Evolutionary conservation across 1,140 invertebrate species (phyloP).

Genomic region (Piezodorus guildinii): DNA sequence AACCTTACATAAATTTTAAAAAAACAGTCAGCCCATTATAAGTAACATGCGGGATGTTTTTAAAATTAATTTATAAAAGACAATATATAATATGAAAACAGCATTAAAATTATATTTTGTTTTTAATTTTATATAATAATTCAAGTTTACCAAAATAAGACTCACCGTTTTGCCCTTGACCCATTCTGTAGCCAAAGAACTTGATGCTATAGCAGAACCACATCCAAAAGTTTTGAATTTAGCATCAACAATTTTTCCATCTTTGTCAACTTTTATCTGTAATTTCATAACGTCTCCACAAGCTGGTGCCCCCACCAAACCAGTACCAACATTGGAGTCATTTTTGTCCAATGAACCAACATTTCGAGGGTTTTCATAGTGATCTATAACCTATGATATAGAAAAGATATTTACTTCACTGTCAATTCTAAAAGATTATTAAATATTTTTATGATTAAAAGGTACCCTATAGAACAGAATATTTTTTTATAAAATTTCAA

Average conservation of each 20-base stretch:
- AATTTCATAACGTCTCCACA: conserved; percentile 99
- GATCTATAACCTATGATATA: conserved; percentile 79
- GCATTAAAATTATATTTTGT: too few relatives aligned
- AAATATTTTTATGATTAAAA: too few relatives aligned
- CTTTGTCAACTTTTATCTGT: conserved; percentile 83
- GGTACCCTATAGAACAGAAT: too few relatives aligned
- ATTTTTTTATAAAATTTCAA: too few relatives aligned
- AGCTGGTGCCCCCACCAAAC: conserved; percentile 94
- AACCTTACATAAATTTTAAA: background rate
- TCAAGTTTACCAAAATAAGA: background rate
- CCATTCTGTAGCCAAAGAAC: conserved; percentile 99
- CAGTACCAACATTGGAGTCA: conserved; percentile 88
- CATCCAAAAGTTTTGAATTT: conserved; percentile 99
- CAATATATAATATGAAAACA: too few relatives aligned
- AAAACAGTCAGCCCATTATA: background rate
- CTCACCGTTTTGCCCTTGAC: conserved; percentile 91
- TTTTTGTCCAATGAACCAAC: conserved; percentile 96
- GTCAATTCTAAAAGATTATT: too few relatives aligned
- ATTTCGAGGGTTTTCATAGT: conserved; percentile 99
- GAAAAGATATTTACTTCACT: background rate
- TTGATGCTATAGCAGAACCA: conserved; percentile 97
- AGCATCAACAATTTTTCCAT: conserved; percentile 96
- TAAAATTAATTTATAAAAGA: too few relatives aligned
- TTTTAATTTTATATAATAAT: too few relatives aligned
- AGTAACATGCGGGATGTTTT: too few relatives aligned